phyloP scores from a whole-genome alignment of 2,113 vertebrate species.

The Solea senegalensis region DNA sequence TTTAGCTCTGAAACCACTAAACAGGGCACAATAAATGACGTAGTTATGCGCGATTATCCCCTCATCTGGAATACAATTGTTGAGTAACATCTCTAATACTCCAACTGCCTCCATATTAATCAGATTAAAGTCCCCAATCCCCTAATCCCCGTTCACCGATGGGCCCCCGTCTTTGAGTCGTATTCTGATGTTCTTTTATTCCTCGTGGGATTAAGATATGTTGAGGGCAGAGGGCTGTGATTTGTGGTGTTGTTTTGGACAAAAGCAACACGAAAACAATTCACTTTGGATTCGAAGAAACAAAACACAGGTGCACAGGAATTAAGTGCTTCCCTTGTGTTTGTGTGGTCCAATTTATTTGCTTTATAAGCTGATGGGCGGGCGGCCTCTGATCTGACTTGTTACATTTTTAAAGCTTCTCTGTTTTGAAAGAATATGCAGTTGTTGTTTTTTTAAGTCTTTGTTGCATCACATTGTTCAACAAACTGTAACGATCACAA shows the following conservation, averaged over 20 bases:
- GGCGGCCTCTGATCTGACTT: constrained; percentile 34
- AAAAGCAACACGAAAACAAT: constrained; percentile 27
- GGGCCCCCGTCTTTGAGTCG: constrained; percentile 62
- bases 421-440: constrained; percentile 2
- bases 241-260: constrained; percentile 66
- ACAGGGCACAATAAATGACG: constrained; percentile 68
- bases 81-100: constrained; percentile 69
- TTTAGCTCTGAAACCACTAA: constrained; percentile 56
- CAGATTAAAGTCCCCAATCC: constrained; percentile 75
- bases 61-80: constrained; percentile 71
- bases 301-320: constrained; percentile 46
- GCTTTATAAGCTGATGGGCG: constrained; percentile 9
- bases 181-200: constrained; percentile 82
- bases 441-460: neutral
- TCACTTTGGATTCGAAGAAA: constrained; percentile 44
- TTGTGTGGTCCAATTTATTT: constrained; percentile 46
- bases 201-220: constrained; percentile 66
- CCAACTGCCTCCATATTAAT: constrained; percentile 74
- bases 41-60: constrained; percentile 66
- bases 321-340: constrained; percentile 23
- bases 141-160: constrained; percentile 76
- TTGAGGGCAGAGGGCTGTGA: constrained; percentile 51
- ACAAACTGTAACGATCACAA: neutral
- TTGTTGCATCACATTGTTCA: neutral
- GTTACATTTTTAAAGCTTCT: neutral